Evolutionary conservation across 1,140 invertebrate genomes (phyloP).

Genomic region (Cydia strobilella): DNA sequence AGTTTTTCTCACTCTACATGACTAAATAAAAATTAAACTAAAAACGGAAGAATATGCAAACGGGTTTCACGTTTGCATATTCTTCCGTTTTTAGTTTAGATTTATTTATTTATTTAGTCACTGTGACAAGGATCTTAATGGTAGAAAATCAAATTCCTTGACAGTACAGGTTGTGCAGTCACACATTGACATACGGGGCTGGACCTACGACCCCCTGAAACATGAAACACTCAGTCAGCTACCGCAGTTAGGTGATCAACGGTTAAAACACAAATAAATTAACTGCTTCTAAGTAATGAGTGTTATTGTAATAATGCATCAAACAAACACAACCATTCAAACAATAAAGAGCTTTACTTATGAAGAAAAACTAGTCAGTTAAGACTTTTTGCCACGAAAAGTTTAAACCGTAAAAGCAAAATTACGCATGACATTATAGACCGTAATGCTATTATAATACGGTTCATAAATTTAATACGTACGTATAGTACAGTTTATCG

Average conservation of each 20-base stretch:
- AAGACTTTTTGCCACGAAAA: neutral
- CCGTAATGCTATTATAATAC: neutral
- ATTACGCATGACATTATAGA: neutral
- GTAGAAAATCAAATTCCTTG: too few relatives aligned
- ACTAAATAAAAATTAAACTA: too few relatives aligned
- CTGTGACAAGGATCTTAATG: too few relatives aligned
- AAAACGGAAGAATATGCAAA: too few relatives aligned
- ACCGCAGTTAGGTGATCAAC: neutral
- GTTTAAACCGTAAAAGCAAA: neutral
- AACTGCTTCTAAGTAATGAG: neutral
- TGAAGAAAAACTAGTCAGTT: neutral
- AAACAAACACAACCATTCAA: neutral
- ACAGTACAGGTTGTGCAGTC: too few relatives aligned
- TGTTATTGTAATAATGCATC: constrained; percentile 5
- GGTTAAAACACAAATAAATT: neutral
- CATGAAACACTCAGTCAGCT: neutral
- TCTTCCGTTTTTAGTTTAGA: too few relatives aligned
- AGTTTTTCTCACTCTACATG: too few relatives aligned
- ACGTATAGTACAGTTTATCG: neutral
- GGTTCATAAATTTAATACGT: neutral
- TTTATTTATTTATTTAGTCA: too few relatives aligned
- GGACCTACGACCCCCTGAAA: neutral
- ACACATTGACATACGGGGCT: neutral
- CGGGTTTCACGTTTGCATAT: too few relatives aligned
- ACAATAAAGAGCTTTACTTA: neutral